phyloP scores from a whole-genome alignment of 1,140 invertebrate species.

The Aphaenogaster floridana region DNA sequence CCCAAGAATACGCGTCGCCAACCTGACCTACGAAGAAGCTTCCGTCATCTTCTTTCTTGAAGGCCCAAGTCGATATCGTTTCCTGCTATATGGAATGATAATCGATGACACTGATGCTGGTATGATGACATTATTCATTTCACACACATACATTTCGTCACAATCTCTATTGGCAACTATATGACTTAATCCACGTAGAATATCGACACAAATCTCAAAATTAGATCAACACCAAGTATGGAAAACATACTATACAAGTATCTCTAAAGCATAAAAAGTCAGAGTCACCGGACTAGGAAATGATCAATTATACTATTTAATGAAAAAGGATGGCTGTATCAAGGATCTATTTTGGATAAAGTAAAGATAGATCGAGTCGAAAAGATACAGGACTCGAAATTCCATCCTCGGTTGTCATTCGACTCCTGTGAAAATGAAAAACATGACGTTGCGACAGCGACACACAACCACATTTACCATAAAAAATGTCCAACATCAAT shows the following conservation, averaged over 20 bases:
- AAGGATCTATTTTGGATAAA: background rate
- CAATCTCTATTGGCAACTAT: background rate
- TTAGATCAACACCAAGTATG: background rate
- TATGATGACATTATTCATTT: background rate
- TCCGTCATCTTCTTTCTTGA: conserved; percentile 40
- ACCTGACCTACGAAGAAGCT: conserved; percentile 85
- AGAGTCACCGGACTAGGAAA: background rate
- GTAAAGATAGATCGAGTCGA: background rate
- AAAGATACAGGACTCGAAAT: background rate
- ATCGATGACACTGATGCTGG: conserved; percentile 4
- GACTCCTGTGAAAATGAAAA: background rate
- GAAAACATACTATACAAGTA: background rate
- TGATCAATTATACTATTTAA: background rate
- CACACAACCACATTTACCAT: background rate
- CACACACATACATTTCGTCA: background rate
- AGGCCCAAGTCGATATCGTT: background rate
- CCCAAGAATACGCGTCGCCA: conserved; percentile 98
- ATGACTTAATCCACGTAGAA: background rate
- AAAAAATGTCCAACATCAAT: background rate
- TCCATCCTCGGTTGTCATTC: background rate
- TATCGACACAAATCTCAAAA: conserved; percentile 4
- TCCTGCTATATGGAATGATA: background rate
- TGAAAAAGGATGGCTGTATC: background rate
- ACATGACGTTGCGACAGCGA: background rate
- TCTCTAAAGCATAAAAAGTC: background rate